These are phyloP conservation scores for Pegoplata infirma DNA, from an alignment of 2,888 invertebrate species.

Conservation along the genomic window DNA sequence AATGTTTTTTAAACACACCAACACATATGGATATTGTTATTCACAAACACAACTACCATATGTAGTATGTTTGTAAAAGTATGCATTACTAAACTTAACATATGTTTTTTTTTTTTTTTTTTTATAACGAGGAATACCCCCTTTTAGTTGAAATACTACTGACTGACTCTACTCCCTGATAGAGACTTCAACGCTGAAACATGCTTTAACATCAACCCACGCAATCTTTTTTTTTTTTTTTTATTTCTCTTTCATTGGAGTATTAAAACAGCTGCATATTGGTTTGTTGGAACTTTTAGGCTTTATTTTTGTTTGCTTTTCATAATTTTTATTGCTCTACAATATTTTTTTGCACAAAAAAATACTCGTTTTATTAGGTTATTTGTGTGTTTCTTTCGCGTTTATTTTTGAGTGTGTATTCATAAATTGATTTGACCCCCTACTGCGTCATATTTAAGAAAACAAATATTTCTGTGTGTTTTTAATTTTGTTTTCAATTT, in stretches of 20 bases:
- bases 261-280: neutral
- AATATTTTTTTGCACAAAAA: slow-evolving; percentile 23
- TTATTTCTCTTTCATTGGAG: too few relatives aligned
- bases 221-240: too few relatives aligned
- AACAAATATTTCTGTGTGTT: slow-evolving; percentile 12
- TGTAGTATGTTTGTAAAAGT: slow-evolving; percentile 19
- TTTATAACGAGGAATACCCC: neutral
- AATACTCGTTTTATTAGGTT: slow-evolving; percentile 25
- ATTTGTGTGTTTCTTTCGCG: slow-evolving; percentile 30
- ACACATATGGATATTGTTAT: too few relatives aligned
- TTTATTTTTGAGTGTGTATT: slow-evolving; percentile 36
- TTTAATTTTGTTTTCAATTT: slow-evolving; percentile 25
- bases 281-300: slow-evolving; percentile 6
- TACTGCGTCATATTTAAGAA: slow-evolving; percentile 55
- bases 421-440: slow-evolving; percentile 62
- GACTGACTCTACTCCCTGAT: neutral
- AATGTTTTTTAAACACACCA: neutral
- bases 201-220: neutral
- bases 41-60: slow-evolving; percentile 7
- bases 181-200: neutral
- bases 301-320: neutral
- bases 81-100: neutral
- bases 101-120: neutral
- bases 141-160: neutral
- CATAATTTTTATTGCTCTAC: neutral